Evolutionary conservation across 2,113 vertebrate genomes (phyloP).

Genomic region (Blennius ocellaris): DNA sequence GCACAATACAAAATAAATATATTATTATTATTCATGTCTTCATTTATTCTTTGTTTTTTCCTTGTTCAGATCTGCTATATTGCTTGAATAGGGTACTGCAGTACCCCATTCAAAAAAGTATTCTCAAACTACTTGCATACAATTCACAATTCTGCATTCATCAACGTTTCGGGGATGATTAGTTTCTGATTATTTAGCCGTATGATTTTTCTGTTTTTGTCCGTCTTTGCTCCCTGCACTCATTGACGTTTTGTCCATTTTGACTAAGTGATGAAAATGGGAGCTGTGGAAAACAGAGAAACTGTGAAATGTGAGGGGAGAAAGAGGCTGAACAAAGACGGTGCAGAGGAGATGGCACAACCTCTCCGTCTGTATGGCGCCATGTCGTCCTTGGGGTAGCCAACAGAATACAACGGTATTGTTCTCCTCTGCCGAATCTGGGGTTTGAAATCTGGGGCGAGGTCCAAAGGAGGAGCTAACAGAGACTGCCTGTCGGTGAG

Average conservation of each 20-base stretch:
- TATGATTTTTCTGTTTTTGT: not conserved
- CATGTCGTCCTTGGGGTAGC: conserved; percentile 37
- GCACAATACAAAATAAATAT: too few relatives aligned
- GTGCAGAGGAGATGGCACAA: conserved; percentile 16
- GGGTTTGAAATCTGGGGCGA: conserved; percentile 57
- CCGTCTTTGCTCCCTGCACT: not conserved
- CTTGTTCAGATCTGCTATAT: too few relatives aligned
- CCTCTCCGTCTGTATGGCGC: conserved; percentile 32
- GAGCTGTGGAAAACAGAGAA: not conserved
- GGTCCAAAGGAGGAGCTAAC: conserved; percentile 45
- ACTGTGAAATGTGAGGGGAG: not conserved
- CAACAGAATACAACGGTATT: conserved; percentile 52
- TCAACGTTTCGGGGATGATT: too few relatives aligned
- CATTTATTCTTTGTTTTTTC: too few relatives aligned
- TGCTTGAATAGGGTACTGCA: too few relatives aligned
- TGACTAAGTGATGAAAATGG: not conserved
- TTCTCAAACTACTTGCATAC: too few relatives aligned
- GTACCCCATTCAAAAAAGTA: too few relatives aligned
- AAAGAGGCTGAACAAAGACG: conserved; percentile 12
- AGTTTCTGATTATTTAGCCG: not conserved
- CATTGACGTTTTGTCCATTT: not conserved
- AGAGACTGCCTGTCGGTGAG: conserved; percentile 48
- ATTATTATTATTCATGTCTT: too few relatives aligned
- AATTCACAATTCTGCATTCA: too few relatives aligned
- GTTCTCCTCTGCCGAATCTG: conserved; percentile 53